These are phyloP conservation scores for Microhierax caerulescens DNA, from an alignment of 2,797 vertebrate species.

Conservation along the genomic window DNA sequence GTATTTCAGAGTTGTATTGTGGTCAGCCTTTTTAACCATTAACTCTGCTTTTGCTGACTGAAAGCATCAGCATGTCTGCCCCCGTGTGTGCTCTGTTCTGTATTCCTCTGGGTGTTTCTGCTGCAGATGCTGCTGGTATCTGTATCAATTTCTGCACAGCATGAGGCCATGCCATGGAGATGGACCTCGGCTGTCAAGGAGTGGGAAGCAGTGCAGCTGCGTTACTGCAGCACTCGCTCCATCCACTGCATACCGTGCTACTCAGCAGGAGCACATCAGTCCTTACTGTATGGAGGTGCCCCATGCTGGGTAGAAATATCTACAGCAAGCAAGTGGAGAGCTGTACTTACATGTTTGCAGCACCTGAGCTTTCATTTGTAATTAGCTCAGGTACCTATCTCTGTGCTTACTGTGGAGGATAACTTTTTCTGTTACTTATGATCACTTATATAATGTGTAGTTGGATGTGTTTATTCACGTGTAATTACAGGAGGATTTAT, in stretches of 20 bases:
- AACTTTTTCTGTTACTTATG: neutral
- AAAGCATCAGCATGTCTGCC: neutral
- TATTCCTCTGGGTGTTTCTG: neutral
- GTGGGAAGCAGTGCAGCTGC: neutral
- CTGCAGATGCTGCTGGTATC: neutral
- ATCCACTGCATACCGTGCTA: neutral
- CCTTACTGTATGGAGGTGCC: neutral
- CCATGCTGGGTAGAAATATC: neutral
- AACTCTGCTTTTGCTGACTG: neutral
- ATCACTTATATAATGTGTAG: neutral
- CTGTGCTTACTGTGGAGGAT: neutral
- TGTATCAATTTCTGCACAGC: neutral
- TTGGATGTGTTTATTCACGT: neutral
- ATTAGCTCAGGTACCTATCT: neutral
- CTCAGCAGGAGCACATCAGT: conserved; percentile 1
- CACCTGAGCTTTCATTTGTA: neutral
- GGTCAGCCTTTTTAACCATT: neutral
- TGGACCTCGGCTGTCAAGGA: neutral
- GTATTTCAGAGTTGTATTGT: neutral
- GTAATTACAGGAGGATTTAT: neutral
- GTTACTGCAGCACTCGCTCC: neutral
- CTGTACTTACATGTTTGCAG: neutral
- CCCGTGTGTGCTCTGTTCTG: neutral
- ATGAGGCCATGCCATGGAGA: neutral
- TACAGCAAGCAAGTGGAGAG: neutral